Conservation (phyloP, 2,113 vertebrate species). For the Ciconia maguari region DNA sequence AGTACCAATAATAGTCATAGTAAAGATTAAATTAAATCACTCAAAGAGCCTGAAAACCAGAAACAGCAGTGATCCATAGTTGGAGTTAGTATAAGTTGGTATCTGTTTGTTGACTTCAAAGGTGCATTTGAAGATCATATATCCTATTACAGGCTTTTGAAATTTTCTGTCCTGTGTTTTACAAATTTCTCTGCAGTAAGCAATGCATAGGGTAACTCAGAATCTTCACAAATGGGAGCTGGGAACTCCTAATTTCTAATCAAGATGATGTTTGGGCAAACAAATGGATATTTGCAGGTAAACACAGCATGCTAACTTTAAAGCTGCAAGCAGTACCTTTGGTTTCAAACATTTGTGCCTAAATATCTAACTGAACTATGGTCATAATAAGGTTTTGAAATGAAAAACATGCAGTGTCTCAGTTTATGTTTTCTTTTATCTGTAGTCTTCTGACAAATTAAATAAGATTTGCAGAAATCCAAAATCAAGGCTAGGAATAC, state of each 20-base stretch:
- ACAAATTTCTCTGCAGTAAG: neutral
- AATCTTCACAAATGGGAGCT: neutral
- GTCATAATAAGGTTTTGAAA: neutral
- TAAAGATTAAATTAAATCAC: neutral
- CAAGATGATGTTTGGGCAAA: neutral
- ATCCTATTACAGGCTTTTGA: neutral
- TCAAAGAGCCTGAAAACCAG: neutral
- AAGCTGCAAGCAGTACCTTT: neutral
- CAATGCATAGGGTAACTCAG: neutral
- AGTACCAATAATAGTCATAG: neutral
- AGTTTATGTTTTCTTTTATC: conserved; percentile 6
- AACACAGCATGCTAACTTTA: neutral
- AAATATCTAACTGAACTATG: neutral
- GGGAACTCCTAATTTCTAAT: neutral
- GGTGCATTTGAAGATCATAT: neutral
- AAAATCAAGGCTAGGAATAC: neutral
- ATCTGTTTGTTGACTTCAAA: neutral
- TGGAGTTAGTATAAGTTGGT: neutral
- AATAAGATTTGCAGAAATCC: neutral
- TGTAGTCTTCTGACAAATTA: neutral
- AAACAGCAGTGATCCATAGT: neutral
- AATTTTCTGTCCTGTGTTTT: neutral
- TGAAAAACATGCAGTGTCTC: neutral
- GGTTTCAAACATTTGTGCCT: neutral
- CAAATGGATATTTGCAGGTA: conserved; percentile 20